Conservation (phyloP, 2,888 invertebrate genomes). For the Cactoblastis cactorum region DNA sequence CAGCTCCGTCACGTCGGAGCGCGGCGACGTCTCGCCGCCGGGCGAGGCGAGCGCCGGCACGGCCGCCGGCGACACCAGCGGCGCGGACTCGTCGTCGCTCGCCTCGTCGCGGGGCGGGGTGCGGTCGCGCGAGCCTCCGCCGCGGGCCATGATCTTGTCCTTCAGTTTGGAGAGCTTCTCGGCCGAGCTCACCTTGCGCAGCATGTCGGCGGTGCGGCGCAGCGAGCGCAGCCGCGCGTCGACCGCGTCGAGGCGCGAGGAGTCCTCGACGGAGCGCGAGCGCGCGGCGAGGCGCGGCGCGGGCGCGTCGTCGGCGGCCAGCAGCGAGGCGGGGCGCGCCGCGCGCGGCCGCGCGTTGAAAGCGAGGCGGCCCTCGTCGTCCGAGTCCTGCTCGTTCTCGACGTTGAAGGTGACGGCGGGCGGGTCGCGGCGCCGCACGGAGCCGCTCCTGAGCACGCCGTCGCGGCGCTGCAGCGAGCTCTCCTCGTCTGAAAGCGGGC, state of each 20-base stretch:
- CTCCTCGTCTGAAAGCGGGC: slow-evolving; percentile 64
- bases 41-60: slow-evolving; percentile 29
- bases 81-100: slow-evolving; percentile 84
- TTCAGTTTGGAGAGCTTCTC: slow-evolving; percentile 59
- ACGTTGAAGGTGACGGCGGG: slow-evolving; percentile 73
- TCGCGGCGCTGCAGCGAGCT: slow-evolving; percentile 53
- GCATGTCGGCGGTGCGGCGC: slow-evolving; percentile 56
- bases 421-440: slow-evolving; percentile 49
- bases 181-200: slow-evolving; percentile 62
- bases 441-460: slow-evolving; percentile 52
- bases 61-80: slow-evolving; percentile 68
- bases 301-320: slow-evolving; percentile 42
- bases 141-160: slow-evolving; percentile 58
- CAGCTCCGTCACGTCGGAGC: slow-evolving; percentile 61
- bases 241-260: slow-evolving; percentile 44
- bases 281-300: slow-evolving; percentile 40
- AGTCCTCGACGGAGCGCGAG: slow-evolving; percentile 65
- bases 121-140: slow-evolving; percentile 56
- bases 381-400: slow-evolving; percentile 64
- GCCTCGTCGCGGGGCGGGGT: slow-evolving; percentile 54
- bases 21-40: slow-evolving; percentile 57
- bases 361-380: slow-evolving; percentile 62
- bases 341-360: slow-evolving; percentile 56
- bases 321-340: slow-evolving; percentile 52
- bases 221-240: slow-evolving; percentile 54